Evolutionary conservation across 2,888 invertebrate species (phyloP).

Genomic region (Xestoiulus laeticollis): DNA sequence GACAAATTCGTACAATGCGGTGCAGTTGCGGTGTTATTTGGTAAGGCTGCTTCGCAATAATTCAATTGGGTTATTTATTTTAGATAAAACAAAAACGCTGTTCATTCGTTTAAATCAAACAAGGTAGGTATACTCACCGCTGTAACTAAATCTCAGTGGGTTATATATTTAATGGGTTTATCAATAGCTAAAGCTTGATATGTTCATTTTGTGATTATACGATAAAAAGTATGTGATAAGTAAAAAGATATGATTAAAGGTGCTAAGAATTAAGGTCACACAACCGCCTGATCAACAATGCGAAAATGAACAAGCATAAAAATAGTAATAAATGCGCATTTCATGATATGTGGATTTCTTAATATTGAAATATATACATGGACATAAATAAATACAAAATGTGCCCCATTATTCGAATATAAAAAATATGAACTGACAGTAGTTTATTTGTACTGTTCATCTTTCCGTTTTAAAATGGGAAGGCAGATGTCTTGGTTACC

Average conservation of each 20-base stretch:
- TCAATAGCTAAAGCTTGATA: neutral
- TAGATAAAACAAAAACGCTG: neutral
- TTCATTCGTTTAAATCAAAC: constrained; percentile 3
- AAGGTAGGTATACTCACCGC: neutral
- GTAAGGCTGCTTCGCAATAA: neutral
- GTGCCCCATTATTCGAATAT: too few relatives aligned
- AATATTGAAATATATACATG: too few relatives aligned
- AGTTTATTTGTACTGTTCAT: neutral
- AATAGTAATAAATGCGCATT: neutral
- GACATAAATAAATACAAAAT: too few relatives aligned
- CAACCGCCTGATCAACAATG: neutral
- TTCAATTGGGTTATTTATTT: constrained; percentile 5
- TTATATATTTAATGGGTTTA: constrained; percentile 17
- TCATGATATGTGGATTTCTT: neutral
- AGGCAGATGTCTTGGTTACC: neutral
- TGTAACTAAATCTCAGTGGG: neutral
- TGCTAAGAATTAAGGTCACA: constrained; percentile 5
- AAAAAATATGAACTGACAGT: too few relatives aligned
- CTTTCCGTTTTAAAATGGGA: neutral
- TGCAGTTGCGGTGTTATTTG: neutral
- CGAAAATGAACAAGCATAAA: neutral
- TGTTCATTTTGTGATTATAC: neutral
- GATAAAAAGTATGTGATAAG: neutral
- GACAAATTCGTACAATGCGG: neutral
- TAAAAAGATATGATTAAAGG: neutral